Conservation (phyloP, 2,797 vertebrate genomes). For the Meda fulgida region DNA sequence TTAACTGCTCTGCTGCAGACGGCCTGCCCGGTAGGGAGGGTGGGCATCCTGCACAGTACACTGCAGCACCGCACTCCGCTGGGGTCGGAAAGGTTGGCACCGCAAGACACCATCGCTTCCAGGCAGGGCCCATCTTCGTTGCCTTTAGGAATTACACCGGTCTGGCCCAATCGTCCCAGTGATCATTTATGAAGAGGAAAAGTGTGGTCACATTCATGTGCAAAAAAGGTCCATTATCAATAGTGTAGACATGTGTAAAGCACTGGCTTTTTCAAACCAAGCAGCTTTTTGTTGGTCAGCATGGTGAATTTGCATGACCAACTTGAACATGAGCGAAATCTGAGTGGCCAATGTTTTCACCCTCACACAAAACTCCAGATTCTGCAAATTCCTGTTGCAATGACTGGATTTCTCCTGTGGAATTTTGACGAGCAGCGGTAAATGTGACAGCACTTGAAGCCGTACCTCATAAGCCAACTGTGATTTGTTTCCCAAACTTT, state of each 20-base stretch:
- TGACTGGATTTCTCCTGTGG: neutral
- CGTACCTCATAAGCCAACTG: neutral
- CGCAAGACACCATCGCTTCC: slow-evolving; percentile 48
- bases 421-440: neutral
- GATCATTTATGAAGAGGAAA: slow-evolving; percentile 76
- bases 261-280: neutral
- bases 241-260: neutral
- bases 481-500: neutral
- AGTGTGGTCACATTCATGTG: slow-evolving; percentile 36
- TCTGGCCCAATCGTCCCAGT: slow-evolving; percentile 55
- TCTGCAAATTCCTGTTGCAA: neutral
- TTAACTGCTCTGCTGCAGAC: slow-evolving; percentile 92
- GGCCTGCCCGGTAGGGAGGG: slow-evolving; percentile 61
- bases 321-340: neutral
- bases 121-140: slow-evolving; percentile 55
- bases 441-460: neutral
- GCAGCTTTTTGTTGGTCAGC: neutral
- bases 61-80: slow-evolving; percentile 65
- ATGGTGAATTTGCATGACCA: neutral
- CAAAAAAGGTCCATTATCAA: slow-evolving; percentile 26
- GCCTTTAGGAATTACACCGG: slow-evolving; percentile 68
- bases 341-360: neutral
- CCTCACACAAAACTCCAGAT: neutral
- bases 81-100: slow-evolving; percentile 59
- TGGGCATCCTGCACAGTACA: slow-evolving; percentile 72